A percentile compares a stretch with the other conserved stretches of the same genome.
phyloP scores from a whole-genome alignment of 2,888 invertebrate species.

The Cybosia mesomella region DNA sequence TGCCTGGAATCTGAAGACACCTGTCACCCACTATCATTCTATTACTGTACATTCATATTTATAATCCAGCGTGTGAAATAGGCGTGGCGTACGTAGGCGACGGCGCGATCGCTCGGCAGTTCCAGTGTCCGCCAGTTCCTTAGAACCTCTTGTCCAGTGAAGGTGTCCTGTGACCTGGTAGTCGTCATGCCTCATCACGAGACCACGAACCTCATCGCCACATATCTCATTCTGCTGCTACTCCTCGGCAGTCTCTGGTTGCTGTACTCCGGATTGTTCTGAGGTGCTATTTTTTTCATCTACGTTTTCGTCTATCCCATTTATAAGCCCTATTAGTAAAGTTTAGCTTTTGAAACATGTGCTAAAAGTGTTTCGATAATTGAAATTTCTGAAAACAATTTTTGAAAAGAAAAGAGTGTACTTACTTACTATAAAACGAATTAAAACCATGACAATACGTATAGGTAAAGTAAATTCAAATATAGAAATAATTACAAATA shows the following conservation, averaged over 20 bases:
- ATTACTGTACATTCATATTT: slow-evolving; percentile 70
- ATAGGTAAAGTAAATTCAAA: background rate
- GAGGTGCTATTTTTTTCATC: slow-evolving; percentile 67
- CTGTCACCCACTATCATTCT: slow-evolving; percentile 63
- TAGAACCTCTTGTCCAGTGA: slow-evolving; percentile 75
- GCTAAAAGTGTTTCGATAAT: background rate
- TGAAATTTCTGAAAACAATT: background rate
- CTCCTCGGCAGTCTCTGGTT: slow-evolving; percentile 89
- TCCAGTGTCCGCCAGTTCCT: slow-evolving; percentile 70
- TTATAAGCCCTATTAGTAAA: background rate
- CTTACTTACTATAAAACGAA: background rate
- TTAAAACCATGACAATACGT: background rate
- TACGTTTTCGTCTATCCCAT: slow-evolving; percentile 12
- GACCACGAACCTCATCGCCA: slow-evolving; percentile 89
- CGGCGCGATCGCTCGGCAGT: slow-evolving; percentile 53
- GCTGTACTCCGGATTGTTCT: slow-evolving; percentile 89
- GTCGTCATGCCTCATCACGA: slow-evolving; percentile 87
- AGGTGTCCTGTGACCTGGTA: slow-evolving; percentile 58
- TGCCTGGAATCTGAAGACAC: slow-evolving; percentile 51
- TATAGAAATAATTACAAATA: slow-evolving; percentile 15
- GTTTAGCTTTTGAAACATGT: slow-evolving; percentile 3
- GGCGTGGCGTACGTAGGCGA: slow-evolving; percentile 71
- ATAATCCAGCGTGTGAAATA: slow-evolving; percentile 64
- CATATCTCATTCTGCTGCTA: slow-evolving; percentile 90
- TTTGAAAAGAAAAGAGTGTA: background rate